Conservation (phyloP, 2,797 vertebrate genomes). For the Leptodactylus fallax region DNA sequence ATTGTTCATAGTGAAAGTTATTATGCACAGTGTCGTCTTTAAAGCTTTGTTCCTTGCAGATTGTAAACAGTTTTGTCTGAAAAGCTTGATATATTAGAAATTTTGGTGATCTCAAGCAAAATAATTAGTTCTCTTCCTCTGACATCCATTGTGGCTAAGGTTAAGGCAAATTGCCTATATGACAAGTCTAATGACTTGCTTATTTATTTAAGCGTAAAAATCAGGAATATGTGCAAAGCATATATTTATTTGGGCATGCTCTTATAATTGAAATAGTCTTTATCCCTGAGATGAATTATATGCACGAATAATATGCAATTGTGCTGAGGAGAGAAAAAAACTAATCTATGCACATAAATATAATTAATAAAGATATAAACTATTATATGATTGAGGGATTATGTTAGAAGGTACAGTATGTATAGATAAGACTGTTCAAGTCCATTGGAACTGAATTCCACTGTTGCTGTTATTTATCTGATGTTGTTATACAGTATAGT, state of each 20-base stretch:
- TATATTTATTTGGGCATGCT: constrained; percentile 36
- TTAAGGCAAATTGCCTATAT: constrained; percentile 37
- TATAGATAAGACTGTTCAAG: no score
- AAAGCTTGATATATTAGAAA: constrained; percentile 24
- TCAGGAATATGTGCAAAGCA: constrained; percentile 51
- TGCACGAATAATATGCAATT: constrained; percentile 8
- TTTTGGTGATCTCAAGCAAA: constrained; percentile 50
- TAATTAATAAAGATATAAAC: not conserved
- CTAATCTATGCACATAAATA: not conserved
- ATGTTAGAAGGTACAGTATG: not conserved
- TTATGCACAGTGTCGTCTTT: not conserved
- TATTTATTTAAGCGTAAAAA: constrained; percentile 49
- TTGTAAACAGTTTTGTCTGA: constrained; percentile 47
- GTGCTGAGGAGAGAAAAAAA: not conserved
- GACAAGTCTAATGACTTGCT: constrained; percentile 46
- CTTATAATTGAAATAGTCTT: constrained; percentile 47
- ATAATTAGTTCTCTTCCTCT: constrained; percentile 40
- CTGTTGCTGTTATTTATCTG: no score
- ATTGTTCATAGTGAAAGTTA: not conserved
- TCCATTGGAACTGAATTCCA: no score
- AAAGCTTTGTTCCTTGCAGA: not conserved
- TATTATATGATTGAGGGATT: not conserved
- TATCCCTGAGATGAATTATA: constrained; percentile 25
- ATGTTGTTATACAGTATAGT: no score
- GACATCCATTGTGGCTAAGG: constrained; percentile 44